These are phyloP conservation scores for Cydia fagiglandana DNA, from an alignment of 1,140 invertebrate genomes.

Conservation along the genomic window DNA sequence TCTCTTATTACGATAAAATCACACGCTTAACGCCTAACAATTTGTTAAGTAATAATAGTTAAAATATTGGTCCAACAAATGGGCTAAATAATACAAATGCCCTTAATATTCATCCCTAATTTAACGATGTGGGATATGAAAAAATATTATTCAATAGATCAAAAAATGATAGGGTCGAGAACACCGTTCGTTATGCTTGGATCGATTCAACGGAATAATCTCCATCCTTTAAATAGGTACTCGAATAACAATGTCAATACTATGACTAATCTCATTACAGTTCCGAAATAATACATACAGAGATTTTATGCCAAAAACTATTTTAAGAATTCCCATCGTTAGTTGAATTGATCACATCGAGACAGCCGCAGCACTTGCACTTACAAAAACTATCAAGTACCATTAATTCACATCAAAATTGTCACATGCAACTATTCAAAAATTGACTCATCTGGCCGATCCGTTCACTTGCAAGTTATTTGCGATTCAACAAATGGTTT, in stretches of 20 bases:
- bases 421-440: conserved; percentile 62
- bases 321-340: conserved; percentile 55
- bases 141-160: conserved; percentile 79
- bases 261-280: conserved; percentile 78
- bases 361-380: conserved; percentile 67
- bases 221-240: conserved; percentile 72
- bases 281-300: conserved; percentile 71
- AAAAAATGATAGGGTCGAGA: conserved; percentile 78
- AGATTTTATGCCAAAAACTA: conserved; percentile 64
- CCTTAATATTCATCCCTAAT: conserved; percentile 79
- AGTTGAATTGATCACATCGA: conserved; percentile 69
- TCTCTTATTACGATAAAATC: conserved; percentile 78
- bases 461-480: conserved; percentile 47
- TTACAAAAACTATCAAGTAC: conserved; percentile 61
- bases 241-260: conserved; percentile 78
- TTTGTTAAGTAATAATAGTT: conserved; percentile 77
- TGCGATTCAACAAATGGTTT: conserved; percentile 56
- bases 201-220: conserved; percentile 73
- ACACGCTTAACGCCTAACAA: conserved; percentile 79
- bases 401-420: conserved; percentile 50
- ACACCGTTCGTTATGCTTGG: conserved; percentile 65
- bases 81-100: conserved; percentile 79
- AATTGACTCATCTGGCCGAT: conserved; percentile 70
- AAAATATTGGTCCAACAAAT: conserved; percentile 80
- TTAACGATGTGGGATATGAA: conserved; percentile 78